Evolutionary conservation across 2,113 vertebrate species (phyloP), one percentile per base, ranked within the genome.

Genomic region (Phainopepla nitens): DNA sequence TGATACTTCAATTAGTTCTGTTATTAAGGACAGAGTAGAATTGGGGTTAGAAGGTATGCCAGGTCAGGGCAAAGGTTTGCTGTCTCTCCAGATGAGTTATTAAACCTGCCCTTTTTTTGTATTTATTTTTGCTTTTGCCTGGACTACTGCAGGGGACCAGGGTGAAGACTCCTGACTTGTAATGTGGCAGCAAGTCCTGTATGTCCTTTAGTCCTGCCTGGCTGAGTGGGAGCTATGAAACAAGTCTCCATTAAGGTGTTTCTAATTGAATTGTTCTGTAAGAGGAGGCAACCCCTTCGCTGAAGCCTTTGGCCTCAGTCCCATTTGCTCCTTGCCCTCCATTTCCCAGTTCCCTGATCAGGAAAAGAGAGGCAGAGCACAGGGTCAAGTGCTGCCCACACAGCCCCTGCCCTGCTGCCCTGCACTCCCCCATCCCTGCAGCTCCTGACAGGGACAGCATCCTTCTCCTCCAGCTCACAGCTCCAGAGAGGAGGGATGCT

Each of bases 1-100:
- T 85, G 71, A 45, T 80, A 86, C 56, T 94, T 86, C 93, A 93
- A 64, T 95, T 90, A 92, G 22, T 69, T 92, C 60, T 70, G 24
- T 71, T 78, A 75, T 53, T 83, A 82, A 68, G 42, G 24, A 69
- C 28, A 33, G 42, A 85, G 53, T 35, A 33, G 71, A 90, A 80
- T 44, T 90, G 60, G 64, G 53, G 64, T 88, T 82, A 86, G 85
- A 94, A 94, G 51, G 81, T 56, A n/a, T 60, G n/a, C 41, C 13
- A 57, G 68, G 64, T 90, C 7, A 0, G 56, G 77, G 90, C 56
- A 90, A 90, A 96, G 94, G 88, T 86, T 49, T 84, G 29, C 60
- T 1, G 0, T 78, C 47, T 83, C 72, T 75, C 61, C 51, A 45
- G 36, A 58, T 73, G 64, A 75, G 64, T 81, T 71, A 84, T 87